Percentiles rank a stretch among this genome's conserved stretches.
Conservation (phyloP, 2,888 invertebrate genomes). For the Aphodius sticticus region DNA sequence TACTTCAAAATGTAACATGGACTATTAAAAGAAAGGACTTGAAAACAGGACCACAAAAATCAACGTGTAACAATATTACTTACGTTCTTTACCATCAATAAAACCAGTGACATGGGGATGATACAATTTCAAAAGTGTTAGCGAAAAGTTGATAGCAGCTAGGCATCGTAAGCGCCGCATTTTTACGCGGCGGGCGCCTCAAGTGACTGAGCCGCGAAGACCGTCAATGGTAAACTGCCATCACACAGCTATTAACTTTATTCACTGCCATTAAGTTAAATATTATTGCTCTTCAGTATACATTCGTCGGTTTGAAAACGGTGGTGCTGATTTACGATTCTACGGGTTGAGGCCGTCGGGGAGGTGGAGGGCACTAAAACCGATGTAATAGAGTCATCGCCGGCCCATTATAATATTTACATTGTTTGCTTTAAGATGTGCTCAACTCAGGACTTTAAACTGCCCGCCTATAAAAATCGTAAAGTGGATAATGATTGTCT, state of each 20-base stretch:
- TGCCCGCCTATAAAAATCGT: not conserved
- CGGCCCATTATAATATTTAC: slow-evolving; percentile 45
- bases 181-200: not conserved
- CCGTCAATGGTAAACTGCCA: slow-evolving; percentile 48
- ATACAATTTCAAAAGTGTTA: not conserved
- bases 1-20: too few relatives aligned
- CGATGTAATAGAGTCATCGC: slow-evolving; percentile 47
- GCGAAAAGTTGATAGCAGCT: not conserved
- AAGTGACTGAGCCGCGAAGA: not conserved
- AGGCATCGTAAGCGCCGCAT: not conserved
- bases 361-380: slow-evolving; percentile 48
- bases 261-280: slow-evolving; percentile 56
- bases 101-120: not conserved
- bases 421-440: slow-evolving; percentile 35
- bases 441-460: not conserved
- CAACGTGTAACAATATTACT: too few relatives aligned
- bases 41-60: too few relatives aligned
- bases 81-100: too few relatives aligned
- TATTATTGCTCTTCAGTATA: slow-evolving; percentile 53
- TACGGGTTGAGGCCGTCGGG: not conserved
- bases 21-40: too few relatives aligned
- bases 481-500: not conserved
- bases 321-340: slow-evolving; percentile 45
- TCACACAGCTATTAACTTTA: slow-evolving; percentile 55
- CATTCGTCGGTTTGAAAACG: slow-evolving; percentile 36